Evolutionary conservation across 2,888 invertebrate species (phyloP).

Genomic region (Steromphala cineraria): DNA sequence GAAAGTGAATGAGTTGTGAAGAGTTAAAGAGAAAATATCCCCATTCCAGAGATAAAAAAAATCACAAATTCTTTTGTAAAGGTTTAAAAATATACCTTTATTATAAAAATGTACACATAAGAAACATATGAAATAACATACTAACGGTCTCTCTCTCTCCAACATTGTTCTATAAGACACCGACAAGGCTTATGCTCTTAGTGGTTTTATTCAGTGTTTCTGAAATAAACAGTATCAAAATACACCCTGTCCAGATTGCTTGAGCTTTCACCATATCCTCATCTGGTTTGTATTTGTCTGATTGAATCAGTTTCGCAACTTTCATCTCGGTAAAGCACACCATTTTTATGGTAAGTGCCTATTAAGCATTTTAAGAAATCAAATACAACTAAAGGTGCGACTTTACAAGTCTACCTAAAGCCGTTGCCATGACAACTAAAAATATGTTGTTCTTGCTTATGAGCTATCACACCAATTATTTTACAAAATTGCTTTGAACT

Average conservation of each 20-base stretch:
- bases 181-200: not conserved
- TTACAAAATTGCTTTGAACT: too few species aligned
- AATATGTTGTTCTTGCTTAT: too few species aligned
- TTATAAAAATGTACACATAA: constrained; percentile 10
- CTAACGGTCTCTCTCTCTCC: not conserved
- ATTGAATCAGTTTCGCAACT: too few species aligned
- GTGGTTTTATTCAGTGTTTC: not conserved
- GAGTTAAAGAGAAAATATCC: too few species aligned
- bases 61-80: not conserved
- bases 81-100: constrained; percentile 10
- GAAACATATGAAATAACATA: not conserved
- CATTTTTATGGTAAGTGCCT: constrained; percentile 1
- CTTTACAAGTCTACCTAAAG: not conserved
- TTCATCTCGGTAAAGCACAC: not conserved
- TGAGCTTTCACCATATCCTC: not conserved
- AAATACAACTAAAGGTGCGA: not conserved
- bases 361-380: not conserved
- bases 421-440: too few species aligned
- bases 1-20: too few species aligned
- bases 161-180: constrained; percentile 8
- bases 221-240: not conserved
- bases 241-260: not conserved
- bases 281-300: too few species aligned
- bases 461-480: too few species aligned
- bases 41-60: too few species aligned